Conservation (phyloP, 2,797 vertebrate genomes). For the Loris lydekkerianus region DNA sequence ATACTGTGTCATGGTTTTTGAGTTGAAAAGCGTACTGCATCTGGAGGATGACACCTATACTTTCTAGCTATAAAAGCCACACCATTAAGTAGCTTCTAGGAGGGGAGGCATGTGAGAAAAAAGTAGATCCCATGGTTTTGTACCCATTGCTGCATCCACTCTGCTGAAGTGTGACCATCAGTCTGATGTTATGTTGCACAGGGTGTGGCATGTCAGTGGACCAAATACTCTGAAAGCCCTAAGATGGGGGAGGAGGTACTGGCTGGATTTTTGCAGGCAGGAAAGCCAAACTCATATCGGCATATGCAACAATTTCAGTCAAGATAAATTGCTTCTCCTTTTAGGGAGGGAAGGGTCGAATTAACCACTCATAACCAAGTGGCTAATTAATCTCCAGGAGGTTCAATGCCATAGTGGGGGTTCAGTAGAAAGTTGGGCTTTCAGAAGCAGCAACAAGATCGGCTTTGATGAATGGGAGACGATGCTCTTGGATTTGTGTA, state of each 20-base stretch:
- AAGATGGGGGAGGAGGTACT: not conserved
- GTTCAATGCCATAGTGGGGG: not conserved
- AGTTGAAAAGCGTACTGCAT: not conserved
- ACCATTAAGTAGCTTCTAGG: not conserved
- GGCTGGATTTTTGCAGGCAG: not conserved
- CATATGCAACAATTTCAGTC: not conserved
- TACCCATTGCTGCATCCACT: not conserved
- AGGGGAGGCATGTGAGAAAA: not conserved
- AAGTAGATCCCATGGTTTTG: not conserved
- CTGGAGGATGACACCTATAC: not conserved
- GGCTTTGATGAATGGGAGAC: not conserved
- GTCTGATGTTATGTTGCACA: not conserved
- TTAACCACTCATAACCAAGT: not conserved
- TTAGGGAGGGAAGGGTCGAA: not conserved
- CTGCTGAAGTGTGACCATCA: not conserved
- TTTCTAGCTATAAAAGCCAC: not conserved
- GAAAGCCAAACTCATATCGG: not conserved
- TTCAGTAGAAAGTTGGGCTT: not conserved
- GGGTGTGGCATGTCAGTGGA: not conserved
- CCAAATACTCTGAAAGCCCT: not conserved
- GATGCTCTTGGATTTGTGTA: not conserved
- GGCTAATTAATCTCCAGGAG: not conserved
- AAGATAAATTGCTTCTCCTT: constrained; percentile 10
- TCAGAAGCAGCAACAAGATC: not conserved
- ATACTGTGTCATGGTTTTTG: not conserved